Evolutionary conservation across 2,113 vertebrate genomes (phyloP).

Genomic region (Prolemur simus): DNA sequence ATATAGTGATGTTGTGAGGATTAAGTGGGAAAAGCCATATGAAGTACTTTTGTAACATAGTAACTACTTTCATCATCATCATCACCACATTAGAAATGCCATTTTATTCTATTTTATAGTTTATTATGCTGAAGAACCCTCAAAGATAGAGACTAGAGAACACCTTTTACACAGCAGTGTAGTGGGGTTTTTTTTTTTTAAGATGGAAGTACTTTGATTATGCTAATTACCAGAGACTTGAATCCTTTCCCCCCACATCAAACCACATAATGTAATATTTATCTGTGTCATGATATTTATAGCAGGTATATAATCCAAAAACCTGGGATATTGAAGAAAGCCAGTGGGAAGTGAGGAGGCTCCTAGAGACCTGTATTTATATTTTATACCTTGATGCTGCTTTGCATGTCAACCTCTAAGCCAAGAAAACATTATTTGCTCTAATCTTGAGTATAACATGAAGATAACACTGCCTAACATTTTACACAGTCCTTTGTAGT

Average conservation of each 20-base stretch:
- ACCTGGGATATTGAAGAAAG: background rate
- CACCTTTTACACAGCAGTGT: background rate
- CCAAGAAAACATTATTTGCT: background rate
- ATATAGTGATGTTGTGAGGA: background rate
- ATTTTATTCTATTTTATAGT: background rate
- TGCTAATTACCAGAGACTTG: constrained; percentile 1
- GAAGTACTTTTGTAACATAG: background rate
- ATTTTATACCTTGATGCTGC: background rate
- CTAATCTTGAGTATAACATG: background rate
- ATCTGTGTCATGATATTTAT: background rate
- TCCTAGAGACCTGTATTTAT: background rate
- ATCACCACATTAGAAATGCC: background rate
- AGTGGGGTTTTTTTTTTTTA: background rate
- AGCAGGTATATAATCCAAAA: background rate
- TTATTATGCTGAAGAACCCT: background rate
- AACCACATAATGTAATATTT: background rate
- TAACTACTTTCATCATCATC: background rate
- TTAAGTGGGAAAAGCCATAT: background rate
- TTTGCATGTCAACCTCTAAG: background rate
- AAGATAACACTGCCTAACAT: background rate
- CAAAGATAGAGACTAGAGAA: background rate
- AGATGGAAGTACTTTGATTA: background rate
- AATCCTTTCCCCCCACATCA: background rate
- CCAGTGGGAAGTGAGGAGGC: background rate
- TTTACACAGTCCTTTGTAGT: background rate